These are phyloP conservation scores for Ferrisia virgata DNA, from an alignment of 2,888 invertebrate genomes.

Conservation along the genomic window DNA sequence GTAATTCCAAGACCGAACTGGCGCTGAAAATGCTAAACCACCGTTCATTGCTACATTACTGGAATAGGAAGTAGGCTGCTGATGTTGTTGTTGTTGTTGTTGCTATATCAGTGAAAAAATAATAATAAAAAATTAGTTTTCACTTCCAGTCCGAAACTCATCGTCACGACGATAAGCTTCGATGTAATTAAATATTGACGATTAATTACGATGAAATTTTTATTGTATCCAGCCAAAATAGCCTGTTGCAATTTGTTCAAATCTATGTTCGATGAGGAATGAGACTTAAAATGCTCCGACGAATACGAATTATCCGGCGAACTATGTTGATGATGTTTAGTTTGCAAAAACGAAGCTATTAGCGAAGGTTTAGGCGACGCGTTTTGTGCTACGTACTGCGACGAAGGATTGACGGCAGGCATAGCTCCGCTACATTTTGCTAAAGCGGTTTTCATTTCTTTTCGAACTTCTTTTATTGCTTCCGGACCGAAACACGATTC, in stretches of 20 bases:
- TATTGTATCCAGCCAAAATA: conserved; percentile 55
- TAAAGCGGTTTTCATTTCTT: conserved; percentile 66
- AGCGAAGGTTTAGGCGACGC: background rate
- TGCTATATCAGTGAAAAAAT: background rate
- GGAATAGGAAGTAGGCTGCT: background rate
- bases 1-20: conserved; percentile 14
- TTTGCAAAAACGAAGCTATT: background rate
- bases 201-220: conserved; percentile 58
- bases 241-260: conserved; percentile 59
- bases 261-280: conserved; percentile 52
- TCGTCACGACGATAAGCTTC: no score
- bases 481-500: conserved; percentile 69
- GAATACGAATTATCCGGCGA: conserved; percentile 1
- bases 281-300: conserved; percentile 38
- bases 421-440: conserved; percentile 58
- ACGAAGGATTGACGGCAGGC: conserved; percentile 35
- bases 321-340: conserved; percentile 2
- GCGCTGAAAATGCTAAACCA: background rate
- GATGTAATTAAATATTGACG: conserved; percentile 16
- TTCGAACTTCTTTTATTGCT: conserved; percentile 65
- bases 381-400: background rate
- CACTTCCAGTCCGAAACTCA: no score
- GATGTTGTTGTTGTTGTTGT: background rate
- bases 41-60: background rate
- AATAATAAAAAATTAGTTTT: background rate